Percentiles rank a stretch among this genome's conserved stretches.
phyloP scores from a whole-genome alignment of 1,140 invertebrate genomes.

The Scaptomyza pallida region DNA sequence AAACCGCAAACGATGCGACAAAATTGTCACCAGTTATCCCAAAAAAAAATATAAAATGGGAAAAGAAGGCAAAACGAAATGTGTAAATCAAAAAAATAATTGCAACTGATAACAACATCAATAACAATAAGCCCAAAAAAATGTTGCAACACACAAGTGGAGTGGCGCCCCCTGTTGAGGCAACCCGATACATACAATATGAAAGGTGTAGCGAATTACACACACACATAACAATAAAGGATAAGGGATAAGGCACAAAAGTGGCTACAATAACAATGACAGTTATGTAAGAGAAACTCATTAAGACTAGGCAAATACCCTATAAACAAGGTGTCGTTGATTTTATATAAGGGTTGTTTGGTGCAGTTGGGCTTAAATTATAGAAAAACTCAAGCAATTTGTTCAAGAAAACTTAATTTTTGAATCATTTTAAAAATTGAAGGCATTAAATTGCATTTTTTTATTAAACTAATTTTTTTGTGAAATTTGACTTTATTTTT shows the following conservation, averaged over 20 bases:
- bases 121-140: slow-evolving; percentile 71
- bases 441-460: no score
- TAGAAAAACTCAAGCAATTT: no score
- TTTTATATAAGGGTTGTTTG: no score
- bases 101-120: slow-evolving; percentile 80
- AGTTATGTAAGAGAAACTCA: slow-evolving; percentile 8
- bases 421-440: no score
- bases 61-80: slow-evolving; percentile 36
- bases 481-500: no score
- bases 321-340: no score
- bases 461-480: no score
- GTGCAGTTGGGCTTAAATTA: no score
- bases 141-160: slow-evolving; percentile 5
- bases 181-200: background rate
- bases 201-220: slow-evolving; percentile 37
- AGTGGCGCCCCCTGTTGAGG: no score
- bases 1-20: slow-evolving; percentile 76
- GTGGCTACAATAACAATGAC: background rate
- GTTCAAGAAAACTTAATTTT: no score
- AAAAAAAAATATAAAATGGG: slow-evolving; percentile 11
- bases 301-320: slow-evolving; percentile 8
- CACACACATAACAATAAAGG: slow-evolving; percentile 43
- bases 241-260: slow-evolving; percentile 30
- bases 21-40: slow-evolving; percentile 60
- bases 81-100: slow-evolving; percentile 80